phyloP scores from a whole-genome alignment of 1,140 invertebrate genomes.

The Caenorhabditis briggsae region DNA sequence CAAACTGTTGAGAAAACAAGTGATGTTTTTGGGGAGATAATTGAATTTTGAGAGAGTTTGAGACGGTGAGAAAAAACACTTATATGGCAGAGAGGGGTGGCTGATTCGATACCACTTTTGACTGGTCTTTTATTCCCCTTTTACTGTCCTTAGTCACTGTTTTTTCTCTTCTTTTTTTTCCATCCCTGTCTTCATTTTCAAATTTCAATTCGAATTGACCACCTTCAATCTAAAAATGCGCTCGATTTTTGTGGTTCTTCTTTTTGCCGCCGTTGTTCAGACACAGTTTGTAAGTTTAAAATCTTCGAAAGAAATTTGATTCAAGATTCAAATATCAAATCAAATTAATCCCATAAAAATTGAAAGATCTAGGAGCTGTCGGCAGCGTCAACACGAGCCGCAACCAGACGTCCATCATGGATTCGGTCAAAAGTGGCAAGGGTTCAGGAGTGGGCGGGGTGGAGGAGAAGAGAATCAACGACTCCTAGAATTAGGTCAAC shows the following conservation, averaged over 20 bases:
- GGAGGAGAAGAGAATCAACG: neutral
- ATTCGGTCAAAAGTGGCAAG: conserved; percentile 30
- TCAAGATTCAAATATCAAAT: neutral
- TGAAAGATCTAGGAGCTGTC: conserved; percentile 26
- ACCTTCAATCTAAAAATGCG: neutral
- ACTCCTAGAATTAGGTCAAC: conserved; percentile 12
- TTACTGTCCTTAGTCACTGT: neutral
- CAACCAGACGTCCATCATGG: neutral
- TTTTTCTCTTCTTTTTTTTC: conserved; percentile 8
- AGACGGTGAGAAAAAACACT: neutral
- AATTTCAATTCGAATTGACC: neutral
- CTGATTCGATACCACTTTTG: conserved; percentile 44
- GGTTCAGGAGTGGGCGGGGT: conserved; percentile 31
- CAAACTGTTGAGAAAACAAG: conserved; percentile 16
- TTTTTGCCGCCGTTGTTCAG: conserved; percentile 11
- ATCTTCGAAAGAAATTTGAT: neutral
- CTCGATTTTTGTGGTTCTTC: conserved; percentile 33
- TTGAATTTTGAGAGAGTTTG: neutral
- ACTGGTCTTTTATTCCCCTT: conserved; percentile 24
- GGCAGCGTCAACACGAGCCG: neutral
- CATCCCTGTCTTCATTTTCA: neutral
- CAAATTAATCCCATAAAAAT: neutral
- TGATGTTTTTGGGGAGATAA: neutral
- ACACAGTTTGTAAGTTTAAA: conserved; percentile 30
- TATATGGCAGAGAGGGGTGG: neutral